Evolutionary conservation across 2,113 vertebrate species (phyloP), one percentile per base, ranked within the genome.

Genomic region (Kobus ellipsiprymnus): DNA sequence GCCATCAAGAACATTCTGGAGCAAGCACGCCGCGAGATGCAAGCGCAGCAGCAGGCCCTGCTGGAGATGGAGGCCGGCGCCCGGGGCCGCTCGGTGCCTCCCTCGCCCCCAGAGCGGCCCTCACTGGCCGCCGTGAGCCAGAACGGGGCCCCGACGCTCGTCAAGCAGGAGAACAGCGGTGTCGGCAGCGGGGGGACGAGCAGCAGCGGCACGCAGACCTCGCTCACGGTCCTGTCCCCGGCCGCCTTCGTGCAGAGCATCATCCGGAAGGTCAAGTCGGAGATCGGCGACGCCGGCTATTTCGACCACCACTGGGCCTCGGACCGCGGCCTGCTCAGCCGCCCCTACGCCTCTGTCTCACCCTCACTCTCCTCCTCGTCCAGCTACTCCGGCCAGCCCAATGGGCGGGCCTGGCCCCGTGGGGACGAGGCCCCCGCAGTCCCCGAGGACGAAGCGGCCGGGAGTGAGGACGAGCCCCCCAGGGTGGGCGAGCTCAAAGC

Each of bases 231-330:
- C 77, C 99, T 99, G 8, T 99, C 99, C 1, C 99, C 99, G 0
- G 99, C 99, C 0, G 99, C 99, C 86, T 99, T 99, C 0, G 99
- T 99, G 64, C 99, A 99, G 98, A 99, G 99, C 98, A 99, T 99
- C 97, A 99, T 99, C 98, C 99, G 99, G 3, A 99, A 99, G 98
- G 99, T 99, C 93, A 99, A 99, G 98, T 99, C 99, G 0, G 99
- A 99, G 98, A 99, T 99, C 0, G 99, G 99, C 0, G 99, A 99
- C 0, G 99, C 99, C 0, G 99, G 99, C 89, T 99, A 99, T 97
- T 99, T 99, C 0, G 99, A 99, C 98, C 99, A 99, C 98, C 99
- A 99, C 98, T 99, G 99, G 99, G 99, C 99, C 0, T 99, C 99
- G 0, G 99, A 99, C 97, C 99, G 99, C 1, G 99, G 98, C 82